A percentile compares a stretch with the other conserved stretches of the same genome.
Conservation (phyloP, 1,140 invertebrate species). For the Lycorma delicatula region DNA sequence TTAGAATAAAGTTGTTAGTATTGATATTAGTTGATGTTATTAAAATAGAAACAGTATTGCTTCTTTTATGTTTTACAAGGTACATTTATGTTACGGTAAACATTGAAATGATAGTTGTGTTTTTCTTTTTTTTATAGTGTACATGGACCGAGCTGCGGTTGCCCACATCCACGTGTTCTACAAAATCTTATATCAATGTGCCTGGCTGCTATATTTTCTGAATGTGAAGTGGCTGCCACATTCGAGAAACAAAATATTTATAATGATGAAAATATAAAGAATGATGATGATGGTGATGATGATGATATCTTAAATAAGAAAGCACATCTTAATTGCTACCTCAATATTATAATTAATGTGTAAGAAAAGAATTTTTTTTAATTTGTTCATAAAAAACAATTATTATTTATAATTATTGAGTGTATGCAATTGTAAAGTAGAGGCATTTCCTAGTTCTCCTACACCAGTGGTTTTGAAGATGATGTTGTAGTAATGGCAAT, state of each 20-base stretch:
- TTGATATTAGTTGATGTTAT: too few relatives aligned
- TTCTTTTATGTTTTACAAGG: too few relatives aligned
- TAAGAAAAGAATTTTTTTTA: conserved; percentile 31
- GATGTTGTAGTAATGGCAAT: too few relatives aligned
- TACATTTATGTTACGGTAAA: too few relatives aligned
- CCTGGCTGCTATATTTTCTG: conserved; percentile 46
- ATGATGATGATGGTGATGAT: conserved; percentile 13
- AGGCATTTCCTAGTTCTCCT: too few relatives aligned
- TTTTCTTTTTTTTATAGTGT: conserved; percentile 44
- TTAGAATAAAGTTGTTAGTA: too few relatives aligned
- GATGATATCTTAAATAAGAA: conserved; percentile 4
- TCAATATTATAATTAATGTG: conserved; percentile 47
- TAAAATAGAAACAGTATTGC: too few relatives aligned
- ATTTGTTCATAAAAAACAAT: neutral
- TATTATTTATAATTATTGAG: too few relatives aligned
- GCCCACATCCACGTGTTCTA: conserved; percentile 73
- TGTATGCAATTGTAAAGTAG: too few relatives aligned
- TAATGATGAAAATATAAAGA: too few relatives aligned
- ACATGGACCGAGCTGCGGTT: conserved; percentile 64
- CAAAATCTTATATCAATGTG: conserved; percentile 77
- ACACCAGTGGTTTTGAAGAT: too few relatives aligned
- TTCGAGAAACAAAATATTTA: conserved; percentile 12
- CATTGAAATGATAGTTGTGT: too few relatives aligned
- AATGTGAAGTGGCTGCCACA: conserved; percentile 18
- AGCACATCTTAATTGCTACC: conserved; percentile 39